Percentiles rank a stretch among this genome's conserved stretches.
Conservation (phyloP, 2,113 vertebrate genomes). For the Coregonus clupeaformis region DNA sequence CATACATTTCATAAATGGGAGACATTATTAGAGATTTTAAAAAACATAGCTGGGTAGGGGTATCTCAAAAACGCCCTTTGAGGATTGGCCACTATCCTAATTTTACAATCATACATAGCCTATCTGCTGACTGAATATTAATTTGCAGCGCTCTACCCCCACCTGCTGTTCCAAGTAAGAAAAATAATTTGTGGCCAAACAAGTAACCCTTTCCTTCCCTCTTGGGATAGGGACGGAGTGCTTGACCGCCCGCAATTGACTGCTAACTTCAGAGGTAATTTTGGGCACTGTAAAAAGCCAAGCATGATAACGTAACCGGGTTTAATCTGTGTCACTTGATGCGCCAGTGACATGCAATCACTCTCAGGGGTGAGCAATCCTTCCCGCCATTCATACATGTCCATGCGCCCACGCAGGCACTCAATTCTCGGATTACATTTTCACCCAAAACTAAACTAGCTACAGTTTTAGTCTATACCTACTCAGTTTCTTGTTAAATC, state of each 20-base stretch:
- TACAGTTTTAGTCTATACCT: neutral
- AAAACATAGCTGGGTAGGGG: too few relatives aligned
- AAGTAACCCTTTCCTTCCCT: neutral
- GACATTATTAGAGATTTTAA: too few relatives aligned
- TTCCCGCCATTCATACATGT: neutral
- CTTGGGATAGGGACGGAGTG: neutral
- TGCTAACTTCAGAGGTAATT: slow-evolving; percentile 6
- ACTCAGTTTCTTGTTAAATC: neutral
- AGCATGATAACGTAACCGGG: neutral
- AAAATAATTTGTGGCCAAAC: slow-evolving; percentile 33
- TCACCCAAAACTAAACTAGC: neutral
- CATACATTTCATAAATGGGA: too few relatives aligned
- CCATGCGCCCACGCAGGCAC: too few relatives aligned
- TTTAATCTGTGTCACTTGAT: neutral
- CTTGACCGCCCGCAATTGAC: neutral
- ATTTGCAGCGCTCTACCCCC: slow-evolving; percentile 76
- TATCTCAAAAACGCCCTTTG: too few relatives aligned
- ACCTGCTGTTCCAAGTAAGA: slow-evolving; percentile 69
- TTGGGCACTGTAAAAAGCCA: neutral
- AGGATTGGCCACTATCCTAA: neutral
- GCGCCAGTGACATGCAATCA: neutral
- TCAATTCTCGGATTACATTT: neutral
- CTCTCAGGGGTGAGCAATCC: neutral
- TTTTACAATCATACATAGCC: neutral
- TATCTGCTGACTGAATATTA: slow-evolving; percentile 22